A percentile compares a stretch with the other conserved stretches of the same genome.
phyloP scores from a whole-genome alignment of 2,113 vertebrate genomes.

The Excalfactoria chinensis region DNA sequence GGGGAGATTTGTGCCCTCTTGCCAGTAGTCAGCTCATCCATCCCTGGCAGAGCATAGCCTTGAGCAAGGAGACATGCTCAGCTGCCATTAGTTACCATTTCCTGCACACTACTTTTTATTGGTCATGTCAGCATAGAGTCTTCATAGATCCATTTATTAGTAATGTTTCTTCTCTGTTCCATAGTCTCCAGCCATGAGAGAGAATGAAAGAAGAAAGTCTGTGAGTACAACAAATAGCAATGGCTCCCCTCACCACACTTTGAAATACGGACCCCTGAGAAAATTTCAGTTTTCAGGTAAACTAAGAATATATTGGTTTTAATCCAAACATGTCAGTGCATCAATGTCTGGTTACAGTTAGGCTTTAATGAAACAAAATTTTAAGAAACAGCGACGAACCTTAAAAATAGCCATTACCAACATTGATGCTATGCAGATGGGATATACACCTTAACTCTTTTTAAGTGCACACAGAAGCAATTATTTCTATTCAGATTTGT shows the following conservation, averaged over 20 bases:
- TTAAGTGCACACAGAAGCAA: background rate
- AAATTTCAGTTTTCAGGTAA: background rate
- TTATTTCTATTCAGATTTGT: background rate
- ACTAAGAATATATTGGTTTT: background rate
- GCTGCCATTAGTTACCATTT: background rate
- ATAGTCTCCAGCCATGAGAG: background rate
- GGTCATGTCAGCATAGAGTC: background rate
- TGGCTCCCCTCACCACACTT: background rate
- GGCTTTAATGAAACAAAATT: background rate
- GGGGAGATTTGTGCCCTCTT: background rate
- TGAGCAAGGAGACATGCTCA: background rate
- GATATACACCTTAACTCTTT: background rate
- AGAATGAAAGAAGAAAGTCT: background rate
- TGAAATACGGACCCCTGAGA: background rate
- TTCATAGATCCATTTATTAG: background rate
- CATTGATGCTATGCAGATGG: background rate
- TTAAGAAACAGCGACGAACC: background rate
- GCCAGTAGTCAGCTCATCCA: background rate
- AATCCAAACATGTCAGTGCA: background rate
- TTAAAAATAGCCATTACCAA: background rate
- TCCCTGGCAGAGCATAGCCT: background rate
- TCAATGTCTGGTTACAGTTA: fast-evolving
- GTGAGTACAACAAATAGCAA: background rate
- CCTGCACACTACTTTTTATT: background rate
- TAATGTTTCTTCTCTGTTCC: background rate